These are phyloP conservation scores for Clivina fossor DNA, from an alignment of 2,888 invertebrate species.

Conservation along the genomic window DNA sequence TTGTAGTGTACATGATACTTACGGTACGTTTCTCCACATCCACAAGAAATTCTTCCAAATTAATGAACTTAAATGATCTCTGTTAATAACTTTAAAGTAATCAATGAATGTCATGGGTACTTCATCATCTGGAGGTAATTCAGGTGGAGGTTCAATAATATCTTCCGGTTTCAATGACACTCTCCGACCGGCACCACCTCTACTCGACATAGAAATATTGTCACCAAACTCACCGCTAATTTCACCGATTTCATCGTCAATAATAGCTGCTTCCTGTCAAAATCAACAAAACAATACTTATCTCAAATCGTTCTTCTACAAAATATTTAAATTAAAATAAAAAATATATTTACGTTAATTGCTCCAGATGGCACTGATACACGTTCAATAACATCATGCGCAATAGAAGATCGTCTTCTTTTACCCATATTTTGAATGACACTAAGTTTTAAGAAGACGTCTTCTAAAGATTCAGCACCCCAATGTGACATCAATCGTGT, in stretches of 20 bases:
- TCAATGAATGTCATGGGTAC: conserved; percentile 58
- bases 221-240: conserved; percentile 88
- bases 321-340: not conserved
- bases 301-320: not conserved
- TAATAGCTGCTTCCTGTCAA: conserved; percentile 60
- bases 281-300: not conserved
- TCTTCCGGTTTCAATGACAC: conserved; percentile 64
- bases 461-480: conserved; percentile 70
- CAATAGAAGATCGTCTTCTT: conserved; percentile 75
- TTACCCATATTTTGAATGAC: conserved; percentile 81
- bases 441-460: conserved; percentile 75
- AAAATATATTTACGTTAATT: conserved; percentile 50
- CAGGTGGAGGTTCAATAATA: conserved; percentile 51
- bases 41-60: conserved; percentile 88
- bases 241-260: conserved; percentile 71
- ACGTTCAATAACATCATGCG: conserved; percentile 71
- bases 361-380: conserved; percentile 66
- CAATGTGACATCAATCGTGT: conserved; percentile 65
- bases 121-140: conserved; percentile 71
- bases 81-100: conserved; percentile 62
- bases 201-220: conserved; percentile 77
- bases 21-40: conserved; percentile 84
- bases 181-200: conserved; percentile 58
- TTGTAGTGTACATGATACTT: conserved; percentile 49
- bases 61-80: conserved; percentile 75